Evolutionary conservation across 2,888 invertebrate species (phyloP).

Genomic region (Melikaiella ostensackeni): DNA sequence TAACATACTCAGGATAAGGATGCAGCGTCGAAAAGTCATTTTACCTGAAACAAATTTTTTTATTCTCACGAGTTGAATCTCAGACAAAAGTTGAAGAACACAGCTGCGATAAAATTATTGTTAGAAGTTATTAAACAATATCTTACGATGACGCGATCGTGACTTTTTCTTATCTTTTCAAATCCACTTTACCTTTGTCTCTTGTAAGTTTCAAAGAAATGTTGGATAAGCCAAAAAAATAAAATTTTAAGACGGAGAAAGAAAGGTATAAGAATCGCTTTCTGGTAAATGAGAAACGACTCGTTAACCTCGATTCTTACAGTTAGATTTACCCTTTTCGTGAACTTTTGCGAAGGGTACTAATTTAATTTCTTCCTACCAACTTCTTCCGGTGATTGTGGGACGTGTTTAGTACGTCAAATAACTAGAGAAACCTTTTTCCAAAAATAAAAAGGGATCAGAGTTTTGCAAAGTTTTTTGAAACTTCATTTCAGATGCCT

Average conservation of each 20-base stretch:
- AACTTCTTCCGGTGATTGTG: background rate
- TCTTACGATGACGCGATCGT: background rate
- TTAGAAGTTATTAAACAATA: background rate
- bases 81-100: background rate
- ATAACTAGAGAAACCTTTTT: background rate
- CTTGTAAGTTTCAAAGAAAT: background rate
- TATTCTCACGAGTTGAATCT: background rate
- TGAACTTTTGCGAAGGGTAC: slow-evolving; percentile 13
- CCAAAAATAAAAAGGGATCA: background rate
- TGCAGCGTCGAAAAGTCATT: slow-evolving; percentile 60
- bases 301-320: background rate
- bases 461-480: background rate
- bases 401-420: slow-evolving; percentile 2
- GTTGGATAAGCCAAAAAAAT: background rate
- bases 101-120: background rate
- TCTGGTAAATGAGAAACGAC: background rate
- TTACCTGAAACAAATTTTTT: slow-evolving; percentile 56
- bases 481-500: background rate
- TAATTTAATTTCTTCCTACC: slow-evolving; percentile 14
- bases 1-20: slow-evolving; percentile 61
- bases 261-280: background rate
- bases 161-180: background rate
- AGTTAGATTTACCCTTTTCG: background rate
- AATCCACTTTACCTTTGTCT: background rate
- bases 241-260: background rate